Evolutionary conservation across 2,113 vertebrate species (phyloP).

Genomic region (Probosciger aterrimus): DNA sequence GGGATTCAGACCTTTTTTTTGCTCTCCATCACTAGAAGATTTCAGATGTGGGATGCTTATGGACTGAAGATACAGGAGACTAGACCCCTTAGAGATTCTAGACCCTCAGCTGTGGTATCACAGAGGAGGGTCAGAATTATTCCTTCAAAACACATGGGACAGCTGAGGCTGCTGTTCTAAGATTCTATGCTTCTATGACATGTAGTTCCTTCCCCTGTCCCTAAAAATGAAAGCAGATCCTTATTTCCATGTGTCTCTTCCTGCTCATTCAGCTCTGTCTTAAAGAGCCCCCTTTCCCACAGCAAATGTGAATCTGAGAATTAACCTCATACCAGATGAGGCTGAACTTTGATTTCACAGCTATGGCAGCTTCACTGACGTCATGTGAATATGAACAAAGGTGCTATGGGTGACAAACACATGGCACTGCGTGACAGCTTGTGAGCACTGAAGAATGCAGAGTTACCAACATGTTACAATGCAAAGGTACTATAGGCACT

Average conservation of each 20-base stretch:
- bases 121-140: neutral
- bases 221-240: neutral
- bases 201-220: neutral
- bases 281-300: neutral
- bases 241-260: neutral
- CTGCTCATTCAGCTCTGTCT: neutral
- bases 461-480: neutral
- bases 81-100: neutral
- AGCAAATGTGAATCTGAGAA: neutral
- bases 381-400: neutral
- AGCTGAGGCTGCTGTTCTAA: neutral
- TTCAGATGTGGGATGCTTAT: neutral
- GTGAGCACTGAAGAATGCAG: neutral
- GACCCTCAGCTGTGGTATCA: neutral
- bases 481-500: neutral
- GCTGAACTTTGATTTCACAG: neutral
- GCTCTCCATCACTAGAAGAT: neutral
- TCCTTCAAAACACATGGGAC: neutral
- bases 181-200: neutral
- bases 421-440: rapidly evolving
- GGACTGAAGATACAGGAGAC: neutral
- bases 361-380: neutral
- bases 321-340: neutral
- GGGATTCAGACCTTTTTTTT: neutral
- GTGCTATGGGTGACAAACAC: neutral